These are phyloP conservation scores for Callipepla squamata DNA, from an alignment of 2,113 vertebrate species.

Conservation along the genomic window DNA sequence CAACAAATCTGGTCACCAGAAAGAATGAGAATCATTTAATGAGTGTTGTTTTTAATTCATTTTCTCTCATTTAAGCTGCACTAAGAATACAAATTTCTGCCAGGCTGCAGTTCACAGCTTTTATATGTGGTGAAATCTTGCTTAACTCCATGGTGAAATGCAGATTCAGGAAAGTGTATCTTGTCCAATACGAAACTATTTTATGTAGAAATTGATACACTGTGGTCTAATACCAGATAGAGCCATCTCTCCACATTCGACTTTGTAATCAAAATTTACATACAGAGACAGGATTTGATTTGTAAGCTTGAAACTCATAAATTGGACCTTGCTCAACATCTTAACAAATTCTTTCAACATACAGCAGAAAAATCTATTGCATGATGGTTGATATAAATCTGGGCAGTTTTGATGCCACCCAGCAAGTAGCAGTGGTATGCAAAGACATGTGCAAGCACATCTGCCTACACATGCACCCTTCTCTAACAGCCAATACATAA, in stretches of 20 bases:
- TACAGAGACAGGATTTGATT: neutral
- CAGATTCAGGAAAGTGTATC: constrained; percentile 16
- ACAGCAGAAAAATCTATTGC: neutral
- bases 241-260: neutral
- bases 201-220: neutral
- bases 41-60: neutral
- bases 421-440: neutral
- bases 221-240: neutral
- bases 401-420: neutral
- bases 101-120: constrained; percentile 14
- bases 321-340: neutral
- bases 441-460: neutral
- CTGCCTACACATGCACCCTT: neutral
- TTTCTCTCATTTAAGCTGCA: constrained; percentile 29
- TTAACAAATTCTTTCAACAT: neutral
- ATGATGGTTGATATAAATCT: neutral
- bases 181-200: neutral
- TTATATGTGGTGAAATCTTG: neutral
- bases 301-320: neutral
- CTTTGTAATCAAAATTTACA: neutral
- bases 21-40: neutral
- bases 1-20: neutral
- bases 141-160: constrained; percentile 4
- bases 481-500: neutral
- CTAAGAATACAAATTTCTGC: constrained; percentile 27